Conservation (phyloP, 1,140 invertebrate genomes). For the Aphis gossypii region DNA sequence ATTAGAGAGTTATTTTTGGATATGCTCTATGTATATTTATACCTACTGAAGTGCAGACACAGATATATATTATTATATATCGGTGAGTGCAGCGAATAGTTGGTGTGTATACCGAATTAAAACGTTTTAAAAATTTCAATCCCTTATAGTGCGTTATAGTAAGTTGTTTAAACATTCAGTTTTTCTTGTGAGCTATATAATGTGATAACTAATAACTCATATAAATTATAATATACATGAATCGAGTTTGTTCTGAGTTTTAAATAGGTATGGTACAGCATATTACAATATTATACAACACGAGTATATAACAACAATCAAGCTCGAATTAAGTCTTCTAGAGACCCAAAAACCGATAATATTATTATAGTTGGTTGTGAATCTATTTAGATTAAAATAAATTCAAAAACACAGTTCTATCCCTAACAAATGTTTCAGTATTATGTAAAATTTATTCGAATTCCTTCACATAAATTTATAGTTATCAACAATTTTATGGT, state of each 20-base stretch:
- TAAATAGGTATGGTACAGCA: background rate
- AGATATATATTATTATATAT: too few species aligned
- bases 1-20: too few species aligned
- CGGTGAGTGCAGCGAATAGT: too few species aligned
- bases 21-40: too few species aligned
- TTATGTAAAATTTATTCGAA: background rate
- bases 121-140: background rate
- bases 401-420: background rate
- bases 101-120: background rate
- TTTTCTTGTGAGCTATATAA: background rate
- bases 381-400: background rate
- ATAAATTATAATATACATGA: background rate
- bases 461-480: background rate
- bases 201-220: background rate
- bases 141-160: background rate
- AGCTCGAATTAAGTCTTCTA: background rate
- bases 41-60: too few species aligned
- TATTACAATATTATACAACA: background rate
- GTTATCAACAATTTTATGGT: background rate
- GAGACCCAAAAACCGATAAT: background rate
- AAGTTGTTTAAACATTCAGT: background rate
- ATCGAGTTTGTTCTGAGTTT: background rate
- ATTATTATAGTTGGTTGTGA: background rate
- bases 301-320: background rate
- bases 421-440: background rate